phyloP scores from a whole-genome alignment of 2,888 invertebrate species.

The Sinelater perroti region DNA sequence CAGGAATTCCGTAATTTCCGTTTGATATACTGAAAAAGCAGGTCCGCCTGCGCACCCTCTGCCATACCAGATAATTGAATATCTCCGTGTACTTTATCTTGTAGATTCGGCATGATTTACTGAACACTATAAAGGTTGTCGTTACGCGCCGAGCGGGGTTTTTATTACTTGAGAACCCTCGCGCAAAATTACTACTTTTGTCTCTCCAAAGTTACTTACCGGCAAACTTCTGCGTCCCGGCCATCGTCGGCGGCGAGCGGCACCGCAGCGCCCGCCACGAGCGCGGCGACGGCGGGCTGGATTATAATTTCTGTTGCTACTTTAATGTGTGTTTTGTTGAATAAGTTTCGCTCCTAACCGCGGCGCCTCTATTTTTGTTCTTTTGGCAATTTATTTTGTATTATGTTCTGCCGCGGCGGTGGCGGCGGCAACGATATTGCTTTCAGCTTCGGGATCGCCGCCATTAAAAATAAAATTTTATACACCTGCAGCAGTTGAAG shows the following conservation, averaged over 20 bases:
- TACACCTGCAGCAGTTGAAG: conserved; percentile 27
- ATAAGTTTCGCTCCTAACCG: conserved; percentile 40
- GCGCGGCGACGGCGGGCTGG: conserved; percentile 28
- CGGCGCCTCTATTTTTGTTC: conserved; percentile 35
- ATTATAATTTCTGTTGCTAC: conserved; percentile 46
- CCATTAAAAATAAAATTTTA: conserved; percentile 28
- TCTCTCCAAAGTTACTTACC: conserved; percentile 47
- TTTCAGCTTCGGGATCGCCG: conserved; percentile 21
- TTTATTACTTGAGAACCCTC: conserved; percentile 48
- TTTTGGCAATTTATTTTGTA: conserved; percentile 45
- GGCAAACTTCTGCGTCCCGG: conserved; percentile 42
- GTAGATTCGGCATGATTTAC: conserved; percentile 47
- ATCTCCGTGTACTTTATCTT: conserved; percentile 40
- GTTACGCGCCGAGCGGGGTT: conserved; percentile 46
- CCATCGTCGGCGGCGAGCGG: conserved; percentile 32
- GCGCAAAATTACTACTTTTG: conserved; percentile 49
- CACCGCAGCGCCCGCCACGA: conserved; percentile 16
- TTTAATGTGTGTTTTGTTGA: conserved; percentile 49
- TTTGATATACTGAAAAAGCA: conserved; percentile 20
- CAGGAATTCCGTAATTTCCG: conserved; percentile 10
- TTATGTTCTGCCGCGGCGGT: conserved; percentile 23
- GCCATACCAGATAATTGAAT: conserved; percentile 40
- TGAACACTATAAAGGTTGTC: conserved; percentile 47
- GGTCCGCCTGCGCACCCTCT: conserved; percentile 4
- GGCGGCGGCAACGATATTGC: conserved; percentile 22